Evolutionary conservation across 2,113 vertebrate genomes (phyloP), one percentile per base, ranked within the genome.

Genomic region (Channa maculata): DNA sequence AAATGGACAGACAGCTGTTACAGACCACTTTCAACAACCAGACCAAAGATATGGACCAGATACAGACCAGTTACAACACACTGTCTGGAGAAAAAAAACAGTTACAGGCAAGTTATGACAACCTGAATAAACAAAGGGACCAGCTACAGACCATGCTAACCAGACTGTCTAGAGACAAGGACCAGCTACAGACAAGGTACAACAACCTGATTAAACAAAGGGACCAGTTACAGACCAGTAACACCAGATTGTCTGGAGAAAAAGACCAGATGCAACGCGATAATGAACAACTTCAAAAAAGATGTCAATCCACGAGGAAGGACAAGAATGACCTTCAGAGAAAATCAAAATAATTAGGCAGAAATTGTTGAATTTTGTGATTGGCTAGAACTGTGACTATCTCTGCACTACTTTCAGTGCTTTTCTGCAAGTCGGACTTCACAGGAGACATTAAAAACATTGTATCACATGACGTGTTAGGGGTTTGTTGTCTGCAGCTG

Each of bases 1-100:
- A 62, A 52, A 70, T 34, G 34, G 10, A 65, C 49, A 70, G 24
- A 11, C 0, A 9, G 24, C 24, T 24, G 24, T 24, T 24, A 24
- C 24, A 24, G 24, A 24, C 3, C 53, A 71, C 24, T 37, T 13
- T 53, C 48, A 51, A 24, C 24, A 24, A 24, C 5, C 57, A 55
- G 44, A 46, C 43, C 3, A 24, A 51, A 39, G 41, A 61, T 10
- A 54, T 12, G 54, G 36, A 54, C 13, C 48, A 72, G 49, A 14
- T 62, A 50, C 53, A 46, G 41, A 72, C 41, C 54, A 65, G 24
- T 46, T 8, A 72, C 61, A 72, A 24, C 36, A 41, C n/a, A 5
- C 36, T 73, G 50, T 10, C 34, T 10, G 3, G 7, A 14, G 44
- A 55, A 2, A 38, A 3, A 64, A 24, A 37, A 8, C 41, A 46